These are phyloP conservation scores for Pseudotriccus pelzelni DNA, from an alignment of 2,797 vertebrate species.

Conservation along the genomic window DNA sequence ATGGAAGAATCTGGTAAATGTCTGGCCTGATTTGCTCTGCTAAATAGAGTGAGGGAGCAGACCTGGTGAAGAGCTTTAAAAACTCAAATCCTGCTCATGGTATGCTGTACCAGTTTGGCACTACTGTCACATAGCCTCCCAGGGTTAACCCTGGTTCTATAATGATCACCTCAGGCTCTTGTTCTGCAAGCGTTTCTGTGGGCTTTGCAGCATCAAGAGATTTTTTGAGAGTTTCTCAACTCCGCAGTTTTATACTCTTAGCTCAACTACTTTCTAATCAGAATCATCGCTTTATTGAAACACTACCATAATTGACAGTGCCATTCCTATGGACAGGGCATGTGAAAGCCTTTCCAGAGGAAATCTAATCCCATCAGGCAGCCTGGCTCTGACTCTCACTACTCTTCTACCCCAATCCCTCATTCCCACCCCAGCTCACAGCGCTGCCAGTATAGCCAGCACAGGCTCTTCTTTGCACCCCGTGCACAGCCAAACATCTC, in stretches of 20 bases:
- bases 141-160: background rate
- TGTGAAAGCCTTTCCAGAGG: background rate
- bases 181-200: background rate
- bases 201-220: background rate
- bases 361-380: background rate
- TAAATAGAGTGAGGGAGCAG: background rate
- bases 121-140: background rate
- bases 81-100: background rate
- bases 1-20: background rate
- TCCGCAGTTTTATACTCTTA: background rate
- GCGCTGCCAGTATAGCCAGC: background rate
- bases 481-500: rapidly evolving
- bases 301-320: background rate
- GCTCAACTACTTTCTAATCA: background rate
- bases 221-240: background rate
- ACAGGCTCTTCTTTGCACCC: background rate
- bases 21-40: background rate
- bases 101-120: background rate
- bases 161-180: background rate
- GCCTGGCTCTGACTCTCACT: background rate
- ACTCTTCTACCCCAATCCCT: background rate
- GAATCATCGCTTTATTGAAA: background rate
- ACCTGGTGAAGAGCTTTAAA: background rate
- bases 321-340: background rate
- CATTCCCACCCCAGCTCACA: background rate